Percentiles rank a stretch among this genome's conserved stretches.
These are phyloP conservation scores for Camptogramma bilineatum DNA, from an alignment of 2,888 invertebrate species.

Conservation along the genomic window DNA sequence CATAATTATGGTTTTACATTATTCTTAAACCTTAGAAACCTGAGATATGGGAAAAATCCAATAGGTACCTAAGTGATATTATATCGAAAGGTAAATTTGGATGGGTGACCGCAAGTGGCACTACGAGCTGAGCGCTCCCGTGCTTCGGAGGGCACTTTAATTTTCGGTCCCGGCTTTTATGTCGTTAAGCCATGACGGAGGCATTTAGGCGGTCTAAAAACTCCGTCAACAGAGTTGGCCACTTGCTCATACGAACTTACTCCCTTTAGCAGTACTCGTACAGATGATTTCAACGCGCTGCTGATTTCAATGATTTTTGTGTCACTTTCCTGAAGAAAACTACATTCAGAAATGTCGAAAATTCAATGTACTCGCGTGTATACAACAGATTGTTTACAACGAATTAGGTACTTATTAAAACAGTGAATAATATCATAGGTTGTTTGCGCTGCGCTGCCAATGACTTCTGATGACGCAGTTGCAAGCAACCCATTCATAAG, in stretches of 20 bases:
- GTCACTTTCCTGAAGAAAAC: constrained; percentile 34
- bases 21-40: no score
- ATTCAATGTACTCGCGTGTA: constrained; percentile 34
- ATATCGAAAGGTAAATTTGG: no score
- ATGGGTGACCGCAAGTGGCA: no score
- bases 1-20: no score
- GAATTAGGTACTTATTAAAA: constrained; percentile 29
- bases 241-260: no score
- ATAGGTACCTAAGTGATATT: no score
- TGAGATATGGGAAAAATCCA: neutral
- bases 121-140: no score
- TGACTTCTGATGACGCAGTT: constrained; percentile 54
- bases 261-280: neutral
- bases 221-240: no score
- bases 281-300: constrained; percentile 32
- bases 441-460: constrained; percentile 45
- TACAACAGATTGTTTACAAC: constrained; percentile 34
- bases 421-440: constrained; percentile 40
- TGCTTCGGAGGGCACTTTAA: no score
- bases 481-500: constrained; percentile 46
- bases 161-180: no score
- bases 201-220: no score
- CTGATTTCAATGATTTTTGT: constrained; percentile 22
- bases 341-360: constrained; percentile 24
- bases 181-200: no score